Evolutionary conservation across 1,140 invertebrate genomes (phyloP).

Genomic region (Triops longicaudatus): DNA sequence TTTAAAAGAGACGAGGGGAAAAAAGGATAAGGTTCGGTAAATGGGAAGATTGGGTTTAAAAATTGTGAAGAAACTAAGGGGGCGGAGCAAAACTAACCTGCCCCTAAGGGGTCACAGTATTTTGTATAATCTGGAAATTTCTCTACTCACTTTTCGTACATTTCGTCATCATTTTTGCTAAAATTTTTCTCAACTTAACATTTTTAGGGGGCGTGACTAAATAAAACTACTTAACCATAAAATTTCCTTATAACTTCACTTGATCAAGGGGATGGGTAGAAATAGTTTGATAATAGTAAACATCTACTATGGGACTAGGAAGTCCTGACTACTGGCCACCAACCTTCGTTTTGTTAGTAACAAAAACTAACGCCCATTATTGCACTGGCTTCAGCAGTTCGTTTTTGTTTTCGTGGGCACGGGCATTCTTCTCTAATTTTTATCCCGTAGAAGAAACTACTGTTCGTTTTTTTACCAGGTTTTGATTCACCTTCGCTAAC

Average conservation of each 20-base stretch:
- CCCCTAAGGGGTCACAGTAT: slow-evolving; percentile 4
- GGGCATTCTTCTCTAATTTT: no score
- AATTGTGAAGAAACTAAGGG: background rate
- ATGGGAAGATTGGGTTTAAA: background rate
- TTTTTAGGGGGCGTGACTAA: background rate
- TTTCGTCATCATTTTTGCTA: background rate
- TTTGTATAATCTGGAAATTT: background rate
- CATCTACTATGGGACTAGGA: background rate
- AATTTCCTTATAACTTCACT: background rate
- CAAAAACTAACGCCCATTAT: no score
- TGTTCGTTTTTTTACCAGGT: no score
- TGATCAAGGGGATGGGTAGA: background rate
- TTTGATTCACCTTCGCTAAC: no score
- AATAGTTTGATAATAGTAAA: no score
- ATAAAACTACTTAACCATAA: background rate
- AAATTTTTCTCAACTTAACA: background rate
- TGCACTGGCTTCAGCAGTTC: no score
- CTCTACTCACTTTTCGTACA: background rate
- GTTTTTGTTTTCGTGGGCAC: no score
- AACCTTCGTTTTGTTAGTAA: no score
- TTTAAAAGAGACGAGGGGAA: background rate
- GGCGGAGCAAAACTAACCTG: background rate
- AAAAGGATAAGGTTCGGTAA: background rate
- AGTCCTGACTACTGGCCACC: no score
- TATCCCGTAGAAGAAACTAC: no score